Conservation (phyloP, 2,888 invertebrate species). For the Tetrapedia diversipes region DNA sequence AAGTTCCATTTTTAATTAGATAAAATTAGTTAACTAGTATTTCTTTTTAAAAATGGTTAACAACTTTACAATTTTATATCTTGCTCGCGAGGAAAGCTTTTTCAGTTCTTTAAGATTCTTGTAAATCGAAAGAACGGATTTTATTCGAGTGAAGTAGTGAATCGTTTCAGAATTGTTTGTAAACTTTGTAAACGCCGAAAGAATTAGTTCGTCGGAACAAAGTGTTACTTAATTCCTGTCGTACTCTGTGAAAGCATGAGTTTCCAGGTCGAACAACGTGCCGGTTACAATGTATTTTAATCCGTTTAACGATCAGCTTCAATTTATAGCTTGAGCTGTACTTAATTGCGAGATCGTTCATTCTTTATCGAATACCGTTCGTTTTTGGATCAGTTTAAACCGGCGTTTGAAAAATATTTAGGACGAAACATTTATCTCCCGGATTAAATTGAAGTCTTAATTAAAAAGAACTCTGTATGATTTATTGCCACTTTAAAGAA, state of each 20-base stretch:
- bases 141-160: not conserved
- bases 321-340: constrained; percentile 19
- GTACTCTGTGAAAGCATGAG: constrained; percentile 17
- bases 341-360: constrained; percentile 24
- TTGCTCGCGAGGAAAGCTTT: too few relatives aligned
- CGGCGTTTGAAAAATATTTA: not conserved
- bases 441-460: not conserved
- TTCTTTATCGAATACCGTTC: constrained; percentile 4
- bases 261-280: constrained; percentile 23
- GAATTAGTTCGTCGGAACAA: constrained; percentile 20
- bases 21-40: too few relatives aligned
- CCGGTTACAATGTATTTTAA: constrained; percentile 20
- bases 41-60: too few relatives aligned
- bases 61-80: too few relatives aligned
- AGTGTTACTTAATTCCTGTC: constrained; percentile 40
- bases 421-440: not conserved
- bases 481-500: not conserved
- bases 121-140: not conserved
- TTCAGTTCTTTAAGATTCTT: too few relatives aligned
- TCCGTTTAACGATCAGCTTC: constrained; percentile 28
- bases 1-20: too few relatives aligned
- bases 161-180: not conserved
- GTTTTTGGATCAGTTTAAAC: not conserved
- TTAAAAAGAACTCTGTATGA: not conserved
- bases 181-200: not conserved